Conservation (phyloP, 1,140 invertebrate genomes). For the Drosophila pallidifrons region DNA sequence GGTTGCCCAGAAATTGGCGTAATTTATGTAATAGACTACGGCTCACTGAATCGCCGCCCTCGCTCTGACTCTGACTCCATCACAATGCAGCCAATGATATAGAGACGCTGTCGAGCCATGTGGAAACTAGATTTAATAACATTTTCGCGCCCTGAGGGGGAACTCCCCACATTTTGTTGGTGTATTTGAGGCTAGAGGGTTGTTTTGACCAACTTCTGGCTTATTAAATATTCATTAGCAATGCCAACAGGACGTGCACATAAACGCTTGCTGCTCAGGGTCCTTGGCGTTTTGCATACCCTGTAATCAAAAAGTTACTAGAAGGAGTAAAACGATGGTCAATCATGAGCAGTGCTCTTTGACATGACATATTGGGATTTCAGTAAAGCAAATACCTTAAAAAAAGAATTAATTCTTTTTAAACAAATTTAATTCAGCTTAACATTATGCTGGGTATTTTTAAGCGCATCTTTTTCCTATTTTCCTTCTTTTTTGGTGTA, state of each 20-base stretch:
- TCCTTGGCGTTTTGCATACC: conserved; percentile 23
- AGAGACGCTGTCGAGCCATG: conserved; percentile 52
- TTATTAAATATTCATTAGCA: conserved; percentile 82
- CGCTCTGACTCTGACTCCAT: not conserved
- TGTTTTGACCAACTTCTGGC: conserved; percentile 41
- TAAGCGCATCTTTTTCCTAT: conserved; percentile 2
- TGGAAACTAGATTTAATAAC: conserved; percentile 78
- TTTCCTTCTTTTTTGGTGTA: conserved; percentile 22
- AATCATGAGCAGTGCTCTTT: not conserved
- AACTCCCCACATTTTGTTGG: not conserved
- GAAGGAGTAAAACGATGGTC: too few species aligned
- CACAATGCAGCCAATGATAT: conserved; percentile 48
- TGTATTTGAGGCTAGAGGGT: conserved; percentile 19
- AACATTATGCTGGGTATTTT: not conserved
- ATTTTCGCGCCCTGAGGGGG: conserved; percentile 43
- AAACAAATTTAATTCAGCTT: too few species aligned
- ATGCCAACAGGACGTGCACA: conserved; percentile 38
- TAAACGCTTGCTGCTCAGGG: conserved; percentile 20
- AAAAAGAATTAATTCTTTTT: too few species aligned
- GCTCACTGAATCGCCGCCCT: conserved; percentile 45
- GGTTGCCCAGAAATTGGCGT: conserved; percentile 60
- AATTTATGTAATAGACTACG: conserved; percentile 79
- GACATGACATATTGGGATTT: not conserved
- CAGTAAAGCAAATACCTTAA: too few species aligned
- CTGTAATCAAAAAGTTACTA: conserved; percentile 25